Conservation (phyloP, 2,113 vertebrate species). For the Albula goreensis region DNA sequence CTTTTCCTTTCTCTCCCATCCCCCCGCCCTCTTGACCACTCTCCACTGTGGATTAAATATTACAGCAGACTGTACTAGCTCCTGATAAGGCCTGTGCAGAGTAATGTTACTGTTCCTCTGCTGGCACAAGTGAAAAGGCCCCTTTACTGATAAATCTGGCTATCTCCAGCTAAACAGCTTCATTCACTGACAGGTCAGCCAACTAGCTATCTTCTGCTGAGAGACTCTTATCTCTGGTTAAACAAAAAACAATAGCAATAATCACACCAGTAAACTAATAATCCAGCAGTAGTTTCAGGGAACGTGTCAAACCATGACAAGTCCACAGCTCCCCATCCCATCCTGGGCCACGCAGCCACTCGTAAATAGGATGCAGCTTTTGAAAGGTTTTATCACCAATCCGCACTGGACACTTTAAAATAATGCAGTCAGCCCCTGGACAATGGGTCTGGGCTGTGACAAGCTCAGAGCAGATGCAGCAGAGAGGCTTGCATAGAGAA, state of each 20-base stretch:
- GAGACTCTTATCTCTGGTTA: slow-evolving; percentile 22
- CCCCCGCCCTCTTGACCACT: neutral
- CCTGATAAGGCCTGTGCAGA: slow-evolving; percentile 23
- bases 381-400: neutral
- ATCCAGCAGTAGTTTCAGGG: neutral
- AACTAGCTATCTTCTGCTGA: slow-evolving; percentile 29
- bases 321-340: too few relatives aligned
- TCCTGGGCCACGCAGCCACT: too few relatives aligned
- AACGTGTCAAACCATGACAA: neutral
- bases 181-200: slow-evolving; percentile 9
- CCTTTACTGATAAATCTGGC: slow-evolving; percentile 17
- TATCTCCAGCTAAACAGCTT: slow-evolving; percentile 26
- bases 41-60: slow-evolving; percentile 4
- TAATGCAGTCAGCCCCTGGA: neutral
- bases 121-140: neutral
- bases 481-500: neutral
- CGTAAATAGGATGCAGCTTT: neutral
- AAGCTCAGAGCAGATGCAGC: neutral
- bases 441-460: neutral
- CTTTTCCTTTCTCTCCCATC: too few relatives aligned
- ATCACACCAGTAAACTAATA: slow-evolving; percentile 13
- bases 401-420: neutral
- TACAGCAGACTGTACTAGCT: slow-evolving; percentile 5
- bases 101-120: slow-evolving; percentile 20
- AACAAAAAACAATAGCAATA: neutral